Conservation (phyloP, 2,113 vertebrate species). For the Etheostoma spectabile region DNA sequence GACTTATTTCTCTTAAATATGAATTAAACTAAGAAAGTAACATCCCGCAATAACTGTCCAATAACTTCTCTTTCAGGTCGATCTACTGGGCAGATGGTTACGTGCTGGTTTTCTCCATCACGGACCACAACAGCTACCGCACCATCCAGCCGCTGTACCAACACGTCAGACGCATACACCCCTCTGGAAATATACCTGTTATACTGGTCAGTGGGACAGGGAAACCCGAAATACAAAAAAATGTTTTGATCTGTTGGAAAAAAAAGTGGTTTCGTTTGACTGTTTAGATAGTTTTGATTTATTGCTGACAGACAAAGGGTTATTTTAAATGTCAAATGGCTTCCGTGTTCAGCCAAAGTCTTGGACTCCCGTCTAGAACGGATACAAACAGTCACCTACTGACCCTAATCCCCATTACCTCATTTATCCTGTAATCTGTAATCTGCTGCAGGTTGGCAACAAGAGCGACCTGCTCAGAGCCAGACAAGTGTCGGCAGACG, state of each 20-base stretch:
- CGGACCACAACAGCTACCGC: conserved; percentile 90
- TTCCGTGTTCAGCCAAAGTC: not conserved
- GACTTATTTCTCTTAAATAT: conserved; percentile 43
- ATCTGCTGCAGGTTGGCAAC: conserved; percentile 87
- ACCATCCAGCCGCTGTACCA: conserved; percentile 91
- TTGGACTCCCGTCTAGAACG: not conserved
- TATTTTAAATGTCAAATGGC: not conserved
- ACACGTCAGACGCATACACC: conserved; percentile 92
- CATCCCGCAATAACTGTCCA: not conserved
- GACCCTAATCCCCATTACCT: conserved; percentile 53
- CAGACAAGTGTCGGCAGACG: conserved; percentile 88
- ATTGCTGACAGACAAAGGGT: not conserved
- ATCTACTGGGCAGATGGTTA: conserved; percentile 97
- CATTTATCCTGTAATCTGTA: conserved; percentile 55
- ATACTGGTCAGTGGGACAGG: conserved; percentile 78
- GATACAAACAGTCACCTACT: conserved; percentile 10
- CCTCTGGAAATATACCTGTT: conserved; percentile 91
- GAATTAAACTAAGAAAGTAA: not conserved
- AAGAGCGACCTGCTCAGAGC: conserved; percentile 92
- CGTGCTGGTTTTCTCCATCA: conserved; percentile 93
- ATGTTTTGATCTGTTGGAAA: not conserved
- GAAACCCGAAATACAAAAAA: no score
- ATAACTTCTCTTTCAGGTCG: conserved; percentile 80
- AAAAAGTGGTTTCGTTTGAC: not conserved
- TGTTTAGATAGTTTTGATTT: not conserved